A percentile compares a stretch with the other conserved stretches of the same genome.
These are phyloP conservation scores for Ataeniobius toweri DNA, from an alignment of 2,797 vertebrate genomes.

Conservation along the genomic window DNA sequence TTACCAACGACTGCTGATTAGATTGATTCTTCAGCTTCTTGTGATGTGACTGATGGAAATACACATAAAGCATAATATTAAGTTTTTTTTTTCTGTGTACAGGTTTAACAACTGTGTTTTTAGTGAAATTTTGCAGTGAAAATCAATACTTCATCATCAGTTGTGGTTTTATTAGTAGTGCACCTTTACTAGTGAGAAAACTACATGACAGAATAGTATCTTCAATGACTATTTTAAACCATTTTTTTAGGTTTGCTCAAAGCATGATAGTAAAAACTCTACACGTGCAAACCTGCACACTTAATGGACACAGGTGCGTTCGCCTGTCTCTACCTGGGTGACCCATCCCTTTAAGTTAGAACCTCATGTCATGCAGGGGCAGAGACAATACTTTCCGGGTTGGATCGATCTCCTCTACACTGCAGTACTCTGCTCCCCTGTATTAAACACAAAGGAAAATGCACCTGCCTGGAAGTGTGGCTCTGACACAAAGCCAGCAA, in stretches of 20 bases:
- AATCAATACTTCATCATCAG: not conserved
- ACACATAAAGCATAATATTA: not conserved
- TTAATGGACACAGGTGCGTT: constrained; percentile 59
- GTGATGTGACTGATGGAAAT: not conserved
- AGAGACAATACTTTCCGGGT: constrained; percentile 65
- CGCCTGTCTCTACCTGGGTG: constrained; percentile 39
- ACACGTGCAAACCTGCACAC: constrained; percentile 2
- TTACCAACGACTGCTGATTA: not conserved
- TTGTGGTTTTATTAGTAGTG: no score
- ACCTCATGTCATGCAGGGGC: constrained; percentile 60
- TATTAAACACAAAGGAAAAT: constrained; percentile 68
- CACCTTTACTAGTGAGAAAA: no score
- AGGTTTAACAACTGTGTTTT: not conserved
- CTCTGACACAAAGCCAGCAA: constrained; percentile 70
- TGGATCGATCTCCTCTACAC: constrained; percentile 65
- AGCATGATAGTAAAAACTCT: not conserved
- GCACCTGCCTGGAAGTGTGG: constrained; percentile 66
- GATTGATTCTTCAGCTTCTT: not conserved
- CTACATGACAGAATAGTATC: not conserved
- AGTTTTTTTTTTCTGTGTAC: not conserved
- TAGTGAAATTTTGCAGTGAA: not conserved
- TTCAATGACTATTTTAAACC: not conserved
- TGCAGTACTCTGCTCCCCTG: constrained; percentile 51
- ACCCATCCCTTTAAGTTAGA: constrained; percentile 63
- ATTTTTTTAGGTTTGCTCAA: not conserved